These are phyloP conservation scores for Galagoides demidoff DNA, from an alignment of 2,797 vertebrate species.

Conservation along the genomic window DNA sequence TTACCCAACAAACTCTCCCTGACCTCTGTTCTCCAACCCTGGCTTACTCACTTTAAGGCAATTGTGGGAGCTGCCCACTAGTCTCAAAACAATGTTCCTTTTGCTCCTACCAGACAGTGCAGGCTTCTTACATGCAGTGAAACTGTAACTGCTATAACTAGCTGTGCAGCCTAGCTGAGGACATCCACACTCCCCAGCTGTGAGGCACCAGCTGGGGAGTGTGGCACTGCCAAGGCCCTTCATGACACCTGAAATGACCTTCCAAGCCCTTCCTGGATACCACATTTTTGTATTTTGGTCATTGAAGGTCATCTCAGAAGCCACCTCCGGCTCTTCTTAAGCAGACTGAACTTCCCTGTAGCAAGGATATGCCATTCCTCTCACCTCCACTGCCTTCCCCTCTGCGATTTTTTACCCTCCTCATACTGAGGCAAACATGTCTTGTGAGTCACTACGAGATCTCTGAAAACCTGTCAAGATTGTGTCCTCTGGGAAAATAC, in stretches of 20 bases:
- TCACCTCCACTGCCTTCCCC: too few relatives aligned
- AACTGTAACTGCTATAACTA: too few relatives aligned
- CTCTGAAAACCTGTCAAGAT: neutral
- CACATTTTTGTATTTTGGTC: neutral
- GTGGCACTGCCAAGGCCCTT: neutral
- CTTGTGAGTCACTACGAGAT: neutral
- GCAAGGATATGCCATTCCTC: neutral
- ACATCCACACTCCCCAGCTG: too few relatives aligned
- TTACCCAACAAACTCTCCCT: neutral
- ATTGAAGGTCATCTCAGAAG: neutral
- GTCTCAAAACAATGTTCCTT: neutral
- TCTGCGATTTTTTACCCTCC: too few relatives aligned
- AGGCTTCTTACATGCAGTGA: neutral
- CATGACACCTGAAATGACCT: neutral
- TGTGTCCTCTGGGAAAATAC: neutral
- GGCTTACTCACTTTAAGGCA: neutral
- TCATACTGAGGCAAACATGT: too few relatives aligned
- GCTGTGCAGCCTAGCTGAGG: too few relatives aligned
- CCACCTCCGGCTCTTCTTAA: neutral
- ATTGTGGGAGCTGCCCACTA: neutral
- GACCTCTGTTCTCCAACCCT: neutral
- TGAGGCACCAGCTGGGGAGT: too few relatives aligned
- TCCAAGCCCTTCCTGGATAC: neutral
- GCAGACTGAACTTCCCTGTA: neutral
- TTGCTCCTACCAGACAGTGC: fast-evolving